Evolutionary conservation across 2,797 vertebrate species (phyloP), one percentile per base, ranked within the genome.

Genomic region (Strix occidentalis): DNA sequence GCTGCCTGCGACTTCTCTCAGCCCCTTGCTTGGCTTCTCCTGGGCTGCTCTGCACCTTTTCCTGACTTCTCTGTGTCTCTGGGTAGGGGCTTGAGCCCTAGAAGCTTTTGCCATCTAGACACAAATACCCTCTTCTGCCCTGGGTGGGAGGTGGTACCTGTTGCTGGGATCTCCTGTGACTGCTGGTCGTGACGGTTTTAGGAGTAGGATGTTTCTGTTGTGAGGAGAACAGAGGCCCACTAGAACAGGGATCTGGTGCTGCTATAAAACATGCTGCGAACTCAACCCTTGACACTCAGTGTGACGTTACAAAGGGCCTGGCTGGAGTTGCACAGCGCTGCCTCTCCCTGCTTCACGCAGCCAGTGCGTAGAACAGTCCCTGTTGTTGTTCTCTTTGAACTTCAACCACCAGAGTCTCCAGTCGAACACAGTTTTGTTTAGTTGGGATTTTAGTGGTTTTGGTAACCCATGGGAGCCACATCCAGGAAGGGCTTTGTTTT

Each of bases 401-500:
- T 87, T 90, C 37, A 71, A 13, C 19, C 35, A 43, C 24, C 33
- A 50, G 60, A 51, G 33, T 56, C 20, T 84, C 23, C 24, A 72
- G 21, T 51, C 68, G 33, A 88, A 57, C 8, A 5, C 23, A 35
- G 37, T 56, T 79, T 56, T 70, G 15, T 45, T 80, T 43, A 28
- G 28, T 45, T 84, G 37, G 9, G 12, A n/a, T 77, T 68, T 66
- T 37, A 74, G 39, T 76, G 35, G 7, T 66, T 93, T 87, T 56
- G 45, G 16, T 81, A 84, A 78, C 18, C 33, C 6, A 3, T 24
- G 17, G 43, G 35, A 95, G 26, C 19, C 29, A 29, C 3, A 2
- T 81, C 45, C 54, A 48, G 68, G 72, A 76, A 70, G 17, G 33
- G 20, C 57, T 94, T 97, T 95, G 89, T 90, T 94, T 92, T 84